phyloP scores from a whole-genome alignment of 2,113 vertebrate species.

The Dicentrarchus labrax region DNA sequence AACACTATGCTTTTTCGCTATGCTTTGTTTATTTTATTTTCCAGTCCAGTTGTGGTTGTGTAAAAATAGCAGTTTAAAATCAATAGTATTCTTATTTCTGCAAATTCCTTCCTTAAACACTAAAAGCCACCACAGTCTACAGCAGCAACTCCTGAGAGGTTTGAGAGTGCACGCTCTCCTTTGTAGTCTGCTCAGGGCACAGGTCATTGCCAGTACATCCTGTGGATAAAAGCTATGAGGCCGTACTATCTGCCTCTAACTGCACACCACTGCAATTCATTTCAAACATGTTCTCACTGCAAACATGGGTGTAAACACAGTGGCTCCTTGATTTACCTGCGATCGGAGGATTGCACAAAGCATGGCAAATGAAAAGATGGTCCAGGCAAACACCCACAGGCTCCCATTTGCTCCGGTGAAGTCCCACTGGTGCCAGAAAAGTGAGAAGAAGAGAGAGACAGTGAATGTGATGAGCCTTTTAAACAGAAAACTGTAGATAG shows the following conservation, averaged over 20 bases:
- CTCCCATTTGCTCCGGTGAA: conserved; percentile 81
- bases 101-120: conserved; percentile 19
- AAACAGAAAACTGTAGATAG: conserved; percentile 47
- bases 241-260: conserved; percentile 21
- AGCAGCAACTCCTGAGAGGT: conserved; percentile 25
- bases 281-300: conserved; percentile 23
- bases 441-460: background rate
- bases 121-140: conserved; percentile 13
- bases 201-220: conserved; percentile 37
- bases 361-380: conserved; percentile 82
- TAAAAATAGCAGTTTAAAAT: conserved; percentile 38
- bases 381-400: conserved; percentile 75
- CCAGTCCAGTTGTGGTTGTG: background rate
- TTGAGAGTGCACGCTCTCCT: conserved; percentile 32
- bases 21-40: conserved; percentile 23
- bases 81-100: conserved; percentile 6
- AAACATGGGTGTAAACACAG: conserved; percentile 34
- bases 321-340: conserved; percentile 72
- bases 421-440: conserved; percentile 82
- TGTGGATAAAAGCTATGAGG: conserved; percentile 38
- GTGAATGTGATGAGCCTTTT: conserved; percentile 47
- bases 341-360: conserved; percentile 83
- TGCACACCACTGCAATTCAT: conserved; percentile 19
- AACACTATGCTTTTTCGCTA: background rate
- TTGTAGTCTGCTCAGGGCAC: conserved; percentile 55